Evolutionary conservation across 2,888 invertebrate genomes (phyloP).

Genomic region (Nomada hirtipes): DNA sequence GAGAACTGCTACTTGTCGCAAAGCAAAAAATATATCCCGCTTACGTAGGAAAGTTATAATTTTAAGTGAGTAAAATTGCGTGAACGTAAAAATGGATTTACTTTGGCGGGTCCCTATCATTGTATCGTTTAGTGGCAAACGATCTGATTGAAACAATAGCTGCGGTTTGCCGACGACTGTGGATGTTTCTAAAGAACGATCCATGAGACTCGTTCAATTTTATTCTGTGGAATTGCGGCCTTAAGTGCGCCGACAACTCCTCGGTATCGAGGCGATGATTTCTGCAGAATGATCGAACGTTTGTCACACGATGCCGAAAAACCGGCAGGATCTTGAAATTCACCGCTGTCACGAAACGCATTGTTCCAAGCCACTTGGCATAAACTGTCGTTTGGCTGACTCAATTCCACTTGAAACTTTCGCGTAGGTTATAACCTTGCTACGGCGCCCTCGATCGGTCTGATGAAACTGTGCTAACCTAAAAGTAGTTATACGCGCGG

Average conservation of each 20-base stretch:
- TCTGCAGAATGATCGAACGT: conserved; percentile 67
- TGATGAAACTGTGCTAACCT: conserved; percentile 55
- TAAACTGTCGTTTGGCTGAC: conserved; percentile 21
- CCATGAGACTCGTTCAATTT: conserved; percentile 39
- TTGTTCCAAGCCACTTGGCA: conserved; percentile 60
- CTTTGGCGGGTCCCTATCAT: conserved; percentile 74
- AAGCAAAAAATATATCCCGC: background rate
- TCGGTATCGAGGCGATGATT: conserved; percentile 49
- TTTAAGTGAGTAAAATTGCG: background rate
- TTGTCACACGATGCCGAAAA: conserved; percentile 72
- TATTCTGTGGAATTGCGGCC: conserved; percentile 44
- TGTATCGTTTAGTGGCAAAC: conserved; percentile 73
- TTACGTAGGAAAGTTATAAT: background rate
- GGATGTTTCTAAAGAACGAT: conserved; percentile 47
- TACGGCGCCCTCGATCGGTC: conserved; percentile 6
- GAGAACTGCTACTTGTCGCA: background rate
- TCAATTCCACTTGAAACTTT: conserved; percentile 14
- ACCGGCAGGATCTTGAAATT: conserved; percentile 74
- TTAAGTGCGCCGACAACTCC: conserved; percentile 53
- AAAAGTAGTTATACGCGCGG: conserved; percentile 9
- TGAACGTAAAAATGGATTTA: conserved; percentile 29
- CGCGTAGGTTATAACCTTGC: conserved; percentile 27
- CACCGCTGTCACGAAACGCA: conserved; percentile 71
- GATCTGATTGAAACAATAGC: conserved; percentile 65
- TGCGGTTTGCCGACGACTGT: conserved; percentile 56